A percentile compares a stretch with the other conserved stretches of the same genome.
Conservation (phyloP, 2,888 invertebrate genomes). For the Ophion ventricosus region DNA sequence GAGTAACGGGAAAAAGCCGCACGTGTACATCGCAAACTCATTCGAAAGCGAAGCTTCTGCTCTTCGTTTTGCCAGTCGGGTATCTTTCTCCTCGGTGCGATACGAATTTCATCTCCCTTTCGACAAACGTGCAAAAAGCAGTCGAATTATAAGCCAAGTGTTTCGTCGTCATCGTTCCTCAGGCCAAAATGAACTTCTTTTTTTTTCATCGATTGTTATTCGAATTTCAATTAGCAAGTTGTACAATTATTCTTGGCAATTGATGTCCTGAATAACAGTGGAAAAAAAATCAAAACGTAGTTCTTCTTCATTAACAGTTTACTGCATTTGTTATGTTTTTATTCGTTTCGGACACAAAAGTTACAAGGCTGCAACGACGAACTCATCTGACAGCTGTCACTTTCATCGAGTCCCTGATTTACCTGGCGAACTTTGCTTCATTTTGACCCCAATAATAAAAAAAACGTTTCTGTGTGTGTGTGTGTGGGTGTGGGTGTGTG, state of each 20-base stretch:
- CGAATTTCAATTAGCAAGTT: background rate
- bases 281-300: background rate
- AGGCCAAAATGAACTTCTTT: constrained; percentile 2
- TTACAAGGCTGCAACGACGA: too few species aligned
- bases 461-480: too few species aligned
- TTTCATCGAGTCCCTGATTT: too few species aligned
- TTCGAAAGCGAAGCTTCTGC: constrained; percentile 59
- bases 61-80: constrained; percentile 20
- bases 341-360: too few species aligned
- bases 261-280: background rate
- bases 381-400: too few species aligned
- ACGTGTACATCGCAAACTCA: constrained; percentile 19
- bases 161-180: background rate
- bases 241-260: background rate
- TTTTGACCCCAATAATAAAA: too few species aligned
- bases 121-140: constrained; percentile 22
- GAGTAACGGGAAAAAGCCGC: constrained; percentile 73
- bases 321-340: too few species aligned
- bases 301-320: too few species aligned
- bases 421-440: too few species aligned
- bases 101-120: constrained; percentile 51
- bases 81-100: constrained; percentile 29
- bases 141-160: background rate
- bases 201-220: background rate
- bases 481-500: too few species aligned